Percentiles rank a stretch among this genome's conserved stretches.
phyloP scores from a whole-genome alignment of 2,888 invertebrate genomes.

The Lasioglossum zephyrum region DNA sequence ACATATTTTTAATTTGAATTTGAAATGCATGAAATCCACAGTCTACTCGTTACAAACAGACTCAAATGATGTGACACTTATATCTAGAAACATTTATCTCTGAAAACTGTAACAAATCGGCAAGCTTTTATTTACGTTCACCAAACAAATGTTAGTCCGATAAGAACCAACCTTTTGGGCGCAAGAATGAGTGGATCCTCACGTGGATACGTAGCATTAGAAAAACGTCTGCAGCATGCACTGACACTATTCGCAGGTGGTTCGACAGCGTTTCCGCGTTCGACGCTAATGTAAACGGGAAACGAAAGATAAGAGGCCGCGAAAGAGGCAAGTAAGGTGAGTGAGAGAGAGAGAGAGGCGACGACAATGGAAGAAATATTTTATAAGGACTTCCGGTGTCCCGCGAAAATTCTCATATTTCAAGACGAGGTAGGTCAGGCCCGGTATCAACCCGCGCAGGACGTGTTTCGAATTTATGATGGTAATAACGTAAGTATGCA shows the following conservation, averaged over 20 bases:
- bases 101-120: no score
- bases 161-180: neutral
- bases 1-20: no score
- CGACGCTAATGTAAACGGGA: conserved; percentile 9
- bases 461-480: conserved; percentile 69
- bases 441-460: conserved; percentile 55
- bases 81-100: no score
- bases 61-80: no score
- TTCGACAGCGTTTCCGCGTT: neutral
- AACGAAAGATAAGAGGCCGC: neutral
- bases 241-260: neutral
- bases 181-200: neutral
- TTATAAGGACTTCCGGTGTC: conserved; percentile 32
- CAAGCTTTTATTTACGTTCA: no score
- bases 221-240: conserved; percentile 2
- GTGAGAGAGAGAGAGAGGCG: neutral
- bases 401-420: conserved; percentile 52
- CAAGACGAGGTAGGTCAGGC: conserved; percentile 61
- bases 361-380: conserved; percentile 43
- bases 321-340: neutral
- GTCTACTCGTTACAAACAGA: no score
- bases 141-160: neutral
- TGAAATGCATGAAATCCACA: no score
- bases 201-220: conserved; percentile 14
- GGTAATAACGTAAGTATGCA: conserved; percentile 66